Conservation (phyloP, 2,113 vertebrate genomes). For the Burhinus oedicnemus region DNA sequence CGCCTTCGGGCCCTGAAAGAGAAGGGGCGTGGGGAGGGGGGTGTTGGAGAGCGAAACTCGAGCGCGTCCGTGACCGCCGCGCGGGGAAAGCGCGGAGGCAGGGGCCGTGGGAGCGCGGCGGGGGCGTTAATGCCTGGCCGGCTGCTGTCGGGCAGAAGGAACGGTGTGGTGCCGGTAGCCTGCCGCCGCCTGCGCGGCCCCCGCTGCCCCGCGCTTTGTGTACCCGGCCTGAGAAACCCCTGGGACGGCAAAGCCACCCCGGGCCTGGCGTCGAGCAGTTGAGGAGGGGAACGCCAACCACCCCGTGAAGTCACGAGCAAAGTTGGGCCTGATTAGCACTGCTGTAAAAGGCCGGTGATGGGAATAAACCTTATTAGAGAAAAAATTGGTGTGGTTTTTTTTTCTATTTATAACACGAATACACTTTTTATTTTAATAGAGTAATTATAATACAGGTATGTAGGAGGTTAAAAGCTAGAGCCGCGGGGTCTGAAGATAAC, state of each 20-base stretch:
- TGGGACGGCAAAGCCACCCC: not conserved
- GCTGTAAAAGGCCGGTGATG: not conserved
- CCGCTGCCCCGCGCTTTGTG: not conserved
- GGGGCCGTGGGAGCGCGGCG: not conserved
- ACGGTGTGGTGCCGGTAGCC: accelerated
- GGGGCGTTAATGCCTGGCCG: not conserved
- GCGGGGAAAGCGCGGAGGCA: accelerated
- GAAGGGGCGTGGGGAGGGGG: not conserved
- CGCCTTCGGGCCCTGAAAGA: conserved; percentile 15
- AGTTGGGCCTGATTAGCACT: not conserved
- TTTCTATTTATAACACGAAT: not conserved
- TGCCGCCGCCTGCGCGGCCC: not conserved
- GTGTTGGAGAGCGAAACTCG: too few species aligned
- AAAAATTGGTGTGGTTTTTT: accelerated
- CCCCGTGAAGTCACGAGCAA: accelerated
- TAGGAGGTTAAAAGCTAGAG: not conserved
- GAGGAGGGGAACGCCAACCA: not conserved
- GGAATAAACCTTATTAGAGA: not conserved
- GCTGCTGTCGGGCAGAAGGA: too few species aligned
- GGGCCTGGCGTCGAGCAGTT: too few species aligned
- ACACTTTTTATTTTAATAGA: not conserved
- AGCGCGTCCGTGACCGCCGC: not conserved
- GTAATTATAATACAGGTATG: not conserved
- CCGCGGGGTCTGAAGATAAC: not conserved
- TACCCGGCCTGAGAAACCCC: not conserved